Evolutionary conservation across 1,140 invertebrate genomes (phyloP), one percentile per base, ranked within the genome.

Genomic region (Drosophila eugracilis): DNA sequence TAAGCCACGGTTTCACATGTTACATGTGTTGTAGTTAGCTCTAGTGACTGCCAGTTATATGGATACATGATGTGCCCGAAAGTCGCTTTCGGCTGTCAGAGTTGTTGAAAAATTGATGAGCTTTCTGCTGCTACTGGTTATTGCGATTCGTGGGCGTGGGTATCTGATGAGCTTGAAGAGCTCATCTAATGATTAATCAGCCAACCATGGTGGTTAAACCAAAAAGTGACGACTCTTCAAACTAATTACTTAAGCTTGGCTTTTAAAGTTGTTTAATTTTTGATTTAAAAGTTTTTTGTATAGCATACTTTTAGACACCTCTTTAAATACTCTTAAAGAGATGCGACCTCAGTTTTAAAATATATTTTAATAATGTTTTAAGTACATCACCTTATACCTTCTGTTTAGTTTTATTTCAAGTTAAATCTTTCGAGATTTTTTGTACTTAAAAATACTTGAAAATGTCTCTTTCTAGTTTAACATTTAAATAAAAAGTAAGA

Each of bases 51-150:
- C 6, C 39, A 41, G 52, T 45, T 10, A 30, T 57, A 59, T 59
- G 30, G 60, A 48, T 54, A 17, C 57, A 26, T 77, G 66, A 81
- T 69, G 67, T 59, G 58, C 12, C 28, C 60, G 45, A 39, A 63
- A 71, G 58, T 77, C 79, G 67, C 62, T 60, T 83, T 54, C n/a
- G 42, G 37, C 53, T 81, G 78, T 67, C 67, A 60, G 32, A 45
- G 67, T 28, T 39, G 53, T 36, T 81, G 55, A 77, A 83, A 83
- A 83, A 74, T 74, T 83, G 74, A 83, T 83, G 67, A 81, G 66
- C 39, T n/a, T n/a, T n/a, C n/a, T 58, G 45, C 30, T 28, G 36
- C 21, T 14, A 28, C 36, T 52, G 54, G 32, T 19, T 19, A 54
- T 10, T 24, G 5, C 4, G 5, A 58, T 41, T 14, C 7, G 28